Base-by-base conservation (phyloP, 2,888 invertebrate species). In the Tyria jacobaeae region DNA sequence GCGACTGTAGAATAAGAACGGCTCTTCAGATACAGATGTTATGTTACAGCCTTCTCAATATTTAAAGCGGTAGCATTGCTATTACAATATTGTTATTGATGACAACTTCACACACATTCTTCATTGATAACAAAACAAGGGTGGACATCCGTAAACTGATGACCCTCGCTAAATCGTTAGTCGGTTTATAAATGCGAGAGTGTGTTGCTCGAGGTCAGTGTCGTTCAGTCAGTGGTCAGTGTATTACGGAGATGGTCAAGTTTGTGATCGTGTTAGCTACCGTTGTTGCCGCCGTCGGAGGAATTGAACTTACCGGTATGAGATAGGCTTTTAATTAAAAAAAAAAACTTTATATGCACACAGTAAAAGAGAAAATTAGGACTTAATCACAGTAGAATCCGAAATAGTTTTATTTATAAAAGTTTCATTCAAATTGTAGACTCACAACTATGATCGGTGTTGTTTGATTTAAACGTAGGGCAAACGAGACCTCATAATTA, bases 241-340 rank as follows among this genome's bases (percentile, higher is more conserved):
- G 52, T 47, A 1, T 41, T 44, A 64, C 54, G 48, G 60, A 31
- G 59, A 47, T 65, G 64, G 53, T 44, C 50, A 50, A 48, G 62
- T 68, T 57, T 55, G 25, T 53, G 27, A 1, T 62, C 0, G 21
- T 75, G 68, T 25, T 57, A 6, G 37, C 51, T n/a, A 56, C 50
- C 4, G 9, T 63, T 60, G 31, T 50, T 17, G 57, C 48, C 15
- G 49, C 47, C 10, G 68, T 24, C 54, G 48, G 49, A 9, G 65
- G 68, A 25, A 41, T 71, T 15, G 41, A 68, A 15, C 31, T 68
- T 5, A 62, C 25, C 41, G 72, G 72, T 73, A 63, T 15, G 53
- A 52, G 17, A 12, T 57, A 24, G 34, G 14, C 17, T 34, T 9
- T 50, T 50, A 6, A 14, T 53, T 12, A 1, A 39, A 44, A 44